Evolutionary conservation across 2,888 invertebrate genomes (phyloP).

Genomic region (Keiferia lycopersicella): DNA sequence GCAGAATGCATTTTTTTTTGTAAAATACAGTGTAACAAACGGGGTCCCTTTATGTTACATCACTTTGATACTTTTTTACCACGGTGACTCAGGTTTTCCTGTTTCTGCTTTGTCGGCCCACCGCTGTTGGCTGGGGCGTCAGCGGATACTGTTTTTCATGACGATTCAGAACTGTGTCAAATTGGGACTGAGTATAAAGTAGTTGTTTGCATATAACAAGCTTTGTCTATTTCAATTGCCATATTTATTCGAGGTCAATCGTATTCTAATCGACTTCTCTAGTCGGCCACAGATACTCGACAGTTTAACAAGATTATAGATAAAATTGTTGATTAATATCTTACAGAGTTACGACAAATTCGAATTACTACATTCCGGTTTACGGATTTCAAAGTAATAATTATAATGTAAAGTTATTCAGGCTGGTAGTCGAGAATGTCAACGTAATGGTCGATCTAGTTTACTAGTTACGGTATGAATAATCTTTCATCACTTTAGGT

Average conservation of each 20-base stretch:
- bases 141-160: no score
- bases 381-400: conserved; percentile 23
- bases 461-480: conserved; percentile 4
- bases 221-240: conserved; percentile 58
- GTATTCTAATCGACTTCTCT: conserved; percentile 63
- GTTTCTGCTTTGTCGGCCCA: no score
- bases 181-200: conserved; percentile 32
- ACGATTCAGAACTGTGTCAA: no score
- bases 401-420: conserved; percentile 14
- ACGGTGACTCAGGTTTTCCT: no score
- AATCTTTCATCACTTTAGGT: neutral
- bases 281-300: conserved; percentile 52
- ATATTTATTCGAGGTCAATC: conserved; percentile 57
- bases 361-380: conserved; percentile 39
- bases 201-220: conserved; percentile 67
- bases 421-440: conserved; percentile 6
- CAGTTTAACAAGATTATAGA: conserved; percentile 57
- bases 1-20: no score
- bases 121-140: no score
- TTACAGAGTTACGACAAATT: conserved; percentile 46
- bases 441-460: neutral
- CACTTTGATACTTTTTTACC: no score
- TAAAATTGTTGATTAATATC: conserved; percentile 56
- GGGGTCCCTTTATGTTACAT: no score
- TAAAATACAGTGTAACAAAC: no score